Base-by-base conservation (phyloP, 2,888 invertebrate genomes). In the Chrysodeixis includens region DNA sequence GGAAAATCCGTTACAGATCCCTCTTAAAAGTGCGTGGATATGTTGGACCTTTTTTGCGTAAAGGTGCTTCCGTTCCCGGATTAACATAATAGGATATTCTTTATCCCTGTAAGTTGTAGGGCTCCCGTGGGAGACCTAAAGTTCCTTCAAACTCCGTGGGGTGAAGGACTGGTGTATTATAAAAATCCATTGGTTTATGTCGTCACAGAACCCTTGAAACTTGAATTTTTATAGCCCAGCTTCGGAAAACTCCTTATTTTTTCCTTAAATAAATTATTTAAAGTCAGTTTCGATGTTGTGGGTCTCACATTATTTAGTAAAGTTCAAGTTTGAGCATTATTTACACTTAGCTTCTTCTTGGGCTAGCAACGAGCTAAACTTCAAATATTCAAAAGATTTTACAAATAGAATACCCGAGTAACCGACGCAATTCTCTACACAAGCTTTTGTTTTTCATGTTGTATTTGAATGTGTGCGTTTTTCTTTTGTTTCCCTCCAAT, bases 71-170 rank as follows among this genome's bases (percentile, higher is more conserved):
- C 75, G 78, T 77, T 80, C 78, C 82, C 82, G 77, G 83, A 88
- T 87, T 87, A 86, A 88, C 86, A 87, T 88, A 88, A 88, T 88
- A 85, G 86, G 86, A 86, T 86, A 87, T 88, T 86, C 86, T 85
- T 86, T 87, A 87, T 86, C 84, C 82, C 82, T 80, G 80, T 84
- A 87, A 87, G 82, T 86, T 88, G 86, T 82, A 85, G 81, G 69
- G 82, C 66, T 84, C 89, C 87, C 89, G 66, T 67, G 87, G 85
- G 89, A 83, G 74, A 83, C 79, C 85, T 88, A 86, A 87, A 87
- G 84, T 84, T 63, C 83, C 75, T 81, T 71, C 80, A 78, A 83
- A 81, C 77, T 82, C 82, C 76, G 76, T 75, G 69, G 82, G 81
- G 83, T 70, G 78, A 72, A 84, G 74, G 78, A 79, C 81, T 82